Base-by-base conservation (phyloP, 2,113 vertebrate species). In the Sclerurus mexicanus region DNA sequence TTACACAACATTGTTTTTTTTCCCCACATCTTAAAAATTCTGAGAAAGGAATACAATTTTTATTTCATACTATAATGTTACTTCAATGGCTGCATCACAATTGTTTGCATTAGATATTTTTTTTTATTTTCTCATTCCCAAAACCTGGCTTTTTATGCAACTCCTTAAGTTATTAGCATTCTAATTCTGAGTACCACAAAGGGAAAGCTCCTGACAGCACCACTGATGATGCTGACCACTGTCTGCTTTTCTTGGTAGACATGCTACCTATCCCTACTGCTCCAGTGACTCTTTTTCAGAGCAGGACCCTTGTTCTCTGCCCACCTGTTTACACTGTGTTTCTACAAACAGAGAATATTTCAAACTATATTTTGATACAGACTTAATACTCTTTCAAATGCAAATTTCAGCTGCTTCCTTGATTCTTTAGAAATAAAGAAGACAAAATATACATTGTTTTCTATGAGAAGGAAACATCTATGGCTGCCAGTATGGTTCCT, bases 191-290 rank as follows among this genome's bases (percentile, higher is more conserved):
- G 2, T 39, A 78, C 14, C 40, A 37, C 19, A 37, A 42, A 66
- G 22, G n/a, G n/a, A 79, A 80, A 88, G 37, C 24, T 33, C 40
- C 63, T 30, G 33, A 60, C 0, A 68, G n/a, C 1, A 1, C 3
- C 27, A 7, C 22, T 66, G 53, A 22, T 60, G 55, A 55, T 40
- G 30, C 2, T 44, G 74, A 49, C 31, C 39, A 47, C 13, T 1
- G 12, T 25, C 58, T 68, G 50, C 14, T 10, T n/a, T 30, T 58
- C 74, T 39, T 4, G 3, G 35, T 28, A 78, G 52, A 63, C 5
- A 5, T 63, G 52, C 35, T 24, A 68, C 11, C 84, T 63, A 23
- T 8, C 42, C 55, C 50, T 55, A 27, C 1, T 3, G 84, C 39
- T 74, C 30, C 30, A 9, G 22, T 7, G 37, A 30, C 24, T 69